Evolutionary conservation across 1,140 invertebrate species (phyloP), one percentile per base, ranked within the genome.

Genomic region (Solenopsis invicta): DNA sequence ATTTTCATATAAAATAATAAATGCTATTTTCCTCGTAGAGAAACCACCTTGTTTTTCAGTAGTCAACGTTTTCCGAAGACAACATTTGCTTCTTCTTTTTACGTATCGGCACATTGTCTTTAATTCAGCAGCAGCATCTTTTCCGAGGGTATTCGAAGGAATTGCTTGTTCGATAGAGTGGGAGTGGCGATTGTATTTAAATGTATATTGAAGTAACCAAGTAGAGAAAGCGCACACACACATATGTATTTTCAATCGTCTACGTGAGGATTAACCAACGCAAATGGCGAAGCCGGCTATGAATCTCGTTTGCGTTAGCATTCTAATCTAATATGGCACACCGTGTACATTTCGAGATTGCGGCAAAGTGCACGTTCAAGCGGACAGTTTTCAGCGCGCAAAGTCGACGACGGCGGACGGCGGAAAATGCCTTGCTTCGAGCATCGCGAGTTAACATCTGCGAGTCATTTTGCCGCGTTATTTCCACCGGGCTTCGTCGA

Each of bases 401-500:
- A 72, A 87, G 88, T 90, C 71, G 67, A 66, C 88, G 74, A 74
- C 48, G 48, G 48, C 48, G 48, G 48, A 29, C 48, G 48, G 48
- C 48, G 75, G 86, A 89, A 86, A 88, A 86, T 66, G 52, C 75
- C 82, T 54, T 54, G 67, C 88, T 82, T 69, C 69, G 56, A 59
- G 71, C 71, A 41, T 54, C 48, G 80, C 54, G 76, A 29, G 61
- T 89, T 62, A 90, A 89, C 88, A 90, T 90, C 88, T 90, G 88
- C 84, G 85, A 87, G 88, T 90, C 88, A 71, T 90, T 89, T 89
- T 62, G 59, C 76, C 54, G 61, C 85, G 88, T 90, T 90, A 89
- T 90, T 90, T 90, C 72, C 84, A 90, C 72, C 75, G 56, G 41
- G 76, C n/a, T 90, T 90, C 88, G 88, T 71, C 88, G 88, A 90